Base-by-base conservation (phyloP, 2,888 invertebrate genomes). In the Drosophila lutescens region DNA sequence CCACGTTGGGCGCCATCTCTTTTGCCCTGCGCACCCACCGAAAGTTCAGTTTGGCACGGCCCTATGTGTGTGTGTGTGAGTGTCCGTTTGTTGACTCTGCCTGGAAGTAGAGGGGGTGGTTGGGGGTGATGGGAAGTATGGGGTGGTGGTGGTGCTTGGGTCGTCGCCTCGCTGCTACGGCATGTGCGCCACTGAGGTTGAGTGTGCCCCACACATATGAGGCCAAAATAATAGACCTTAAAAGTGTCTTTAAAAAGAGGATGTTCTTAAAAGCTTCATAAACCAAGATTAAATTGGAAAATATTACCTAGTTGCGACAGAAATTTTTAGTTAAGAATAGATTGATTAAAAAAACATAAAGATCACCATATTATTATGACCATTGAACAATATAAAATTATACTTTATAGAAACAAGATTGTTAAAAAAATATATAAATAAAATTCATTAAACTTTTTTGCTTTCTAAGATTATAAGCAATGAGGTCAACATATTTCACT, bases 61-160 rank as follows among this genome's bases (percentile, higher is more conserved):
- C 60, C 17, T 10, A 12, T 66, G 56, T 59, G 59, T 63, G 74
- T 76, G 67, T 76, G 17, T 58, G 80, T 67, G 72, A 76, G 81
- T 85, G 82, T 86, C 85, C 87, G 81, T 86, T 83, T 86, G 82
- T 86, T 83, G 82, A 86, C 85, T 86, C 85, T 84, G 74, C 63
- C 80, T 50, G 20, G 43, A 38, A 55, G 34, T 47, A 76, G 53
- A 76, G 53, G 32, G 49, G 74, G 66, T 59, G 62, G 66, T 49
- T 54, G 32, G 53, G 51, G 63, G 51, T 17, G 32, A 54, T 49
- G 60, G 50, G 41, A 9, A 17, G 41, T 44, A 26, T 5, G 44
- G 43, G 43, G 20, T 44, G 44, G 26, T 26, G 46, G 56, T 44
- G 40, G 32, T 61, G 54, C 55, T 66, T 77, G 60, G 70, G 66